Percentiles rank a stretch among this genome's conserved stretches.
These are phyloP conservation scores for Erethizon dorsatum DNA, from an alignment of 2,797 vertebrate species.

Conservation along the genomic window DNA sequence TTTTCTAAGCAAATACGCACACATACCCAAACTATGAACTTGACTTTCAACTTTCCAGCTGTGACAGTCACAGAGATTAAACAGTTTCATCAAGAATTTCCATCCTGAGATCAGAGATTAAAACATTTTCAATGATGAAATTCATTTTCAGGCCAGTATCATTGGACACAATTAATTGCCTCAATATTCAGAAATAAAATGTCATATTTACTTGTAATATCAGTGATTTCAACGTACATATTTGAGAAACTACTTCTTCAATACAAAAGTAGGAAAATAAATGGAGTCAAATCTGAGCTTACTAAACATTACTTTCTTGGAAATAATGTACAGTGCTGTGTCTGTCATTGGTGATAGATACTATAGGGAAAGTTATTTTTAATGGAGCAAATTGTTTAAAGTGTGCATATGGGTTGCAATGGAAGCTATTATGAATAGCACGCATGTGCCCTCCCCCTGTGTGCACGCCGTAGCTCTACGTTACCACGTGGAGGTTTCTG, in stretches of 20 bases:
- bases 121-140: slow-evolving; percentile 7
- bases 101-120: slow-evolving; percentile 45
- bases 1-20: slow-evolving; percentile 82
- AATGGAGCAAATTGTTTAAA: slow-evolving; percentile 13
- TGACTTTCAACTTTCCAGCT: slow-evolving; percentile 71
- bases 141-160: slow-evolving; percentile 25
- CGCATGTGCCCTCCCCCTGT: neutral
- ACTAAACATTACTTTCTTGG: slow-evolving; percentile 9
- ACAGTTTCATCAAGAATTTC: slow-evolving; percentile 17
- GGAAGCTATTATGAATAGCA: neutral
- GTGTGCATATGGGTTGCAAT: neutral
- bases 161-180: slow-evolving; percentile 37
- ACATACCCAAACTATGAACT: slow-evolving; percentile 74
- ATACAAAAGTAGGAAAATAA: slow-evolving; percentile 25
- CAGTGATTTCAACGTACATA: slow-evolving; percentile 45
- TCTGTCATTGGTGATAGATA: neutral
- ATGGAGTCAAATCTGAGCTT: neutral
- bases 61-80: slow-evolving; percentile 60
- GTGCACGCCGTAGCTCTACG: too few relatives aligned
- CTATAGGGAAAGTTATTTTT: neutral
- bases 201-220: neutral
- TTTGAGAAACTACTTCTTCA: neutral
- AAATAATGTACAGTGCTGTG: slow-evolving; percentile 11
- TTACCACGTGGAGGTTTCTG: neutral
- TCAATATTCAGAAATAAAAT: slow-evolving; percentile 33